phyloP scores from a whole-genome alignment of 2,113 vertebrate species.

The Ciconia maguari region DNA sequence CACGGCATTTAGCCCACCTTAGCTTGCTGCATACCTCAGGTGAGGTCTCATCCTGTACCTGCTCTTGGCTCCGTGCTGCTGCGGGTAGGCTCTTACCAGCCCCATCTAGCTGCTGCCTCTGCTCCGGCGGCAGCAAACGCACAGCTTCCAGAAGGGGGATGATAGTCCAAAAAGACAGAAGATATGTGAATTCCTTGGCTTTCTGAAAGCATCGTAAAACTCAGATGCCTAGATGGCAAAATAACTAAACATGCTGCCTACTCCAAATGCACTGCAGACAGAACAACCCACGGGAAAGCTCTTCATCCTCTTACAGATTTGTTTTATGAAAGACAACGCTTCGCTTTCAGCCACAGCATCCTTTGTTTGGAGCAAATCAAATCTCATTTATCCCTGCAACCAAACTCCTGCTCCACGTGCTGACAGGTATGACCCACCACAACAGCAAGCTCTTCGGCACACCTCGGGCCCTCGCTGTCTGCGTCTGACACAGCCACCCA shows the following conservation, averaged over 20 bases:
- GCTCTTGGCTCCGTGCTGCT: background rate
- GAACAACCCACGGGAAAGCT: background rate
- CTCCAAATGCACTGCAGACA: background rate
- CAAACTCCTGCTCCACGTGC: rapidly evolving
- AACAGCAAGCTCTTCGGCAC: rapidly evolving
- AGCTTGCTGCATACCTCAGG: background rate
- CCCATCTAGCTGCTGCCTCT: background rate
- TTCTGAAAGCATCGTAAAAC: background rate
- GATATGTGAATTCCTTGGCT: background rate
- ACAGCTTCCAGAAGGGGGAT: rapidly evolving
- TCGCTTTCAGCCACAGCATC: background rate
- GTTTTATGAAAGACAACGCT: too few species aligned
- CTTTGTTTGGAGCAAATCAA: background rate
- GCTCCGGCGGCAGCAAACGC: background rate
- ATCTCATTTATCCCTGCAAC: background rate
- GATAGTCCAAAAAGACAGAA: background rate
- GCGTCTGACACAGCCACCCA: background rate
- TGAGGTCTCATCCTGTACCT: background rate
- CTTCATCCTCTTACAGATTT: background rate
- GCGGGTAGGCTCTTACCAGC: background rate
- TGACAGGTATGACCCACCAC: rapidly evolving
- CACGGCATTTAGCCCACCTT: background rate
- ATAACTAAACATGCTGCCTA: background rate
- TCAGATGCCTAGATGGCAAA: background rate
- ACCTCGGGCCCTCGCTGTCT: rapidly evolving